phyloP scores from a whole-genome alignment of 2,888 invertebrate species.

The Rhagonycha lutea region DNA sequence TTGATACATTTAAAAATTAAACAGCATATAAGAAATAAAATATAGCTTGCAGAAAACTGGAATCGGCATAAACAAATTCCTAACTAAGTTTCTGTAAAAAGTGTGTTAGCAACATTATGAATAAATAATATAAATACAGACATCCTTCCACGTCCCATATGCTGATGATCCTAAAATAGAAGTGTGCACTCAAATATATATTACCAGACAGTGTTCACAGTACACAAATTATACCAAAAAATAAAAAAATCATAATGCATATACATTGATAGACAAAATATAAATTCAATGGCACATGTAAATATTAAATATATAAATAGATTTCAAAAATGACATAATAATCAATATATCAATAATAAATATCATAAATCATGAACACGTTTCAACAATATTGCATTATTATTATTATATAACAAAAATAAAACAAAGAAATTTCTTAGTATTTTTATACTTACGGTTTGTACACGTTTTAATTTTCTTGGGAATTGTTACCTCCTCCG shows the following conservation, averaged over 20 bases:
- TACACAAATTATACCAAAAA: slow-evolving; percentile 19
- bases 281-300: slow-evolving; percentile 6
- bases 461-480: slow-evolving; percentile 28
- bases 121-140: slow-evolving; percentile 7
- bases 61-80: slow-evolving; percentile 11
- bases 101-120: slow-evolving; percentile 3
- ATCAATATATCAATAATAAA: not conserved
- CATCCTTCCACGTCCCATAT: slow-evolving; percentile 8
- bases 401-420: not conserved
- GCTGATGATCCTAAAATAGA: slow-evolving; percentile 14
- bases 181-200: slow-evolving; percentile 15
- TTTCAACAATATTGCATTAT: not conserved
- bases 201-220: slow-evolving; percentile 31
- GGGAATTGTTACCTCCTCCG: slow-evolving; percentile 40
- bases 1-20: not conserved
- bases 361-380: not conserved
- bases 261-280: slow-evolving; percentile 8
- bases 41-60: slow-evolving; percentile 1
- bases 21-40: slow-evolving; percentile 1
- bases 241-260: not conserved
- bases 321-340: not conserved
- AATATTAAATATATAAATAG: not conserved
- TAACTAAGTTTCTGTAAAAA: slow-evolving; percentile 18
- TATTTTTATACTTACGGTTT: slow-evolving; percentile 19
- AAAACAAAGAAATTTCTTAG: not conserved